These are phyloP conservation scores for Hyles lineata DNA, from an alignment of 2,888 invertebrate species.

Conservation along the genomic window DNA sequence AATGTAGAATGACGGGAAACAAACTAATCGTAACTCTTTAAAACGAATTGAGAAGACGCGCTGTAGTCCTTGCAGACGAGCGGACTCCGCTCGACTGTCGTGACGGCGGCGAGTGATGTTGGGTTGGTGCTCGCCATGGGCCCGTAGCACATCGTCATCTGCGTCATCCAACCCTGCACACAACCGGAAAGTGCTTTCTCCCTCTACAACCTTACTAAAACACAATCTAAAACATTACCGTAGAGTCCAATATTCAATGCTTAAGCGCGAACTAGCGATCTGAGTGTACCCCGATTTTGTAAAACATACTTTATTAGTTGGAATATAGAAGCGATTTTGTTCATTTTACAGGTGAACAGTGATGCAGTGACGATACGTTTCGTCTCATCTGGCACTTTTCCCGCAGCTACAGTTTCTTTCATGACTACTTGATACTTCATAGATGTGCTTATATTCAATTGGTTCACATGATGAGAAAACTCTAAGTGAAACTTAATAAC, in stretches of 20 bases:
- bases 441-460: constrained; percentile 30
- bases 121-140: constrained; percentile 50
- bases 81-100: constrained; percentile 71
- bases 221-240: constrained; percentile 49
- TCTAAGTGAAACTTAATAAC: constrained; percentile 61
- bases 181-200: constrained; percentile 83
- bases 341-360: constrained; percentile 41
- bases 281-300: constrained; percentile 36
- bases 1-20: constrained; percentile 45
- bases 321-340: constrained; percentile 55
- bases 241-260: constrained; percentile 29
- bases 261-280: constrained; percentile 16
- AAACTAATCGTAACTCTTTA: constrained; percentile 50
- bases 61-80: constrained; percentile 59
- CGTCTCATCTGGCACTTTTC: constrained; percentile 74
- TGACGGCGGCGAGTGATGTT: constrained; percentile 49
- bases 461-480: constrained; percentile 53
- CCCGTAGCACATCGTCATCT: constrained; percentile 67
- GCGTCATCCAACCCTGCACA: constrained; percentile 76
- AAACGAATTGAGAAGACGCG: constrained; percentile 38
- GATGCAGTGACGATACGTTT: constrained; percentile 66
- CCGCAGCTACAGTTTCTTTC: constrained; percentile 69
- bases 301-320: constrained; percentile 60
- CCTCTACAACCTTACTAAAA: constrained; percentile 58
- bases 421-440: constrained; percentile 24